phyloP scores from a whole-genome alignment of 2,888 invertebrate species.

The Sinelater perroti region DNA sequence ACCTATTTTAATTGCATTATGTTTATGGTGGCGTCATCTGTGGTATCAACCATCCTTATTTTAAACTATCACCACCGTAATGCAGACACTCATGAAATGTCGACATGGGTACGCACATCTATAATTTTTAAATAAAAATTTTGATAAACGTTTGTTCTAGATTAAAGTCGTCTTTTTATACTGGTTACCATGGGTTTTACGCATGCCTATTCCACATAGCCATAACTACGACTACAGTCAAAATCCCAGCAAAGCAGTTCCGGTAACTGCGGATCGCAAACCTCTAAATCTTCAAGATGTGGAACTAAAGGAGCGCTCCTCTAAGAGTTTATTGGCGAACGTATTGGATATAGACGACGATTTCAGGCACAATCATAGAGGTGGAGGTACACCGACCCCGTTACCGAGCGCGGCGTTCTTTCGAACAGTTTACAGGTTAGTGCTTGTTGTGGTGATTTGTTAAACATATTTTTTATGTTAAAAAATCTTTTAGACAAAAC shows the following conservation, averaged over 20 bases:
- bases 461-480: not conserved
- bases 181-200: conserved; percentile 96
- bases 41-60: conserved; percentile 96
- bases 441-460: not conserved
- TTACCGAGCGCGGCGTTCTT: conserved; percentile 72
- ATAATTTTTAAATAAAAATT: conserved; percentile 2
- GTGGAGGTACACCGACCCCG: conserved; percentile 64
- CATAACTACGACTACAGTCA: conserved; percentile 46
- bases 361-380: conserved; percentile 82
- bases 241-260: conserved; percentile 68
- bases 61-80: conserved; percentile 98
- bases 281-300: conserved; percentile 57
- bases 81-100: conserved; percentile 97
- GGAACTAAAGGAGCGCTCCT: conserved; percentile 72
- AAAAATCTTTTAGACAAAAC: conserved; percentile 53
- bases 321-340: conserved; percentile 94
- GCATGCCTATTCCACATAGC: conserved; percentile 82
- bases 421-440: conserved; percentile 77
- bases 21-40: conserved; percentile 99
- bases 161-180: conserved; percentile 91
- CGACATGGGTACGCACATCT: conserved; percentile 88
- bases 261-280: conserved; percentile 58
- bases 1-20: conserved; percentile 99
- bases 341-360: conserved; percentile 98
- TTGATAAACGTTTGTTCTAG: conserved; percentile 67